phyloP scores from a whole-genome alignment of 2,113 vertebrate species.

The Entelurus aequoreus region DNA sequence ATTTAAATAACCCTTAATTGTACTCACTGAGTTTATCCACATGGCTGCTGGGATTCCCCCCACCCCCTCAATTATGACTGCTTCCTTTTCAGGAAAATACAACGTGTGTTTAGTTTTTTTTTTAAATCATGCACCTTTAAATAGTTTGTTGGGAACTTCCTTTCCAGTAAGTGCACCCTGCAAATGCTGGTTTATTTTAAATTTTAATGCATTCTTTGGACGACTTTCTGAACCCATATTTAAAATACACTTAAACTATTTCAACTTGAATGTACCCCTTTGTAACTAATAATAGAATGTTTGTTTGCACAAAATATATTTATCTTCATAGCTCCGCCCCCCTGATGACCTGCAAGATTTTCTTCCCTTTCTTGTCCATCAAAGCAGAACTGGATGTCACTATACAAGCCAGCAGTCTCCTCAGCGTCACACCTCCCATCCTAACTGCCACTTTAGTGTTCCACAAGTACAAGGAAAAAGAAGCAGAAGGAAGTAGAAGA shows the following conservation, averaged over 20 bases:
- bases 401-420: not conserved
- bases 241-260: not conserved
- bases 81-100: not conserved
- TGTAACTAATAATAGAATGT: not conserved
- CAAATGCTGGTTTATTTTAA: too few species aligned
- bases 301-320: not conserved
- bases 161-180: not conserved
- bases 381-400: not conserved
- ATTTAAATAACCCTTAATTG: not conserved
- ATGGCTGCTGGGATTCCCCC: not conserved
- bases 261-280: not conserved
- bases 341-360: not conserved
- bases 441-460: not conserved
- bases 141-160: not conserved
- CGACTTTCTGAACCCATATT: not conserved
- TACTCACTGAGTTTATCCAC: not conserved
- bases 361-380: conserved; percentile 1
- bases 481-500: not conserved
- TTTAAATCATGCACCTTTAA: not conserved
- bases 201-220: not conserved
- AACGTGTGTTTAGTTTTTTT: not conserved
- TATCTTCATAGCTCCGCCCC: conserved; percentile 23
- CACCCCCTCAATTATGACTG: not conserved
- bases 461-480: not conserved
- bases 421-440: not conserved